Conservation (phyloP, 2,797 vertebrate species). For the Nothura maculosa region DNA sequence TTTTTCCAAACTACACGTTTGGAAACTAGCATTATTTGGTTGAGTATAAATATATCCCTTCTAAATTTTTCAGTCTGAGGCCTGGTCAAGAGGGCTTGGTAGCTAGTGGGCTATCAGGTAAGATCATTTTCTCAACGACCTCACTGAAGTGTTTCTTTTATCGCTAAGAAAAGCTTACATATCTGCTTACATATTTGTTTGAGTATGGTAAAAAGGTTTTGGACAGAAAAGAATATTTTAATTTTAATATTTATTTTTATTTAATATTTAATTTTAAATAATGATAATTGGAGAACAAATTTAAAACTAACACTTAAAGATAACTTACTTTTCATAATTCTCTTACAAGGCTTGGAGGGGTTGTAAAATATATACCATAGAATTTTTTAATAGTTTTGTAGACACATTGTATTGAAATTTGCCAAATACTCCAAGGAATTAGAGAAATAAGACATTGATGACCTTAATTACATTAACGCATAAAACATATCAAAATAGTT, state of each 20-base stretch:
- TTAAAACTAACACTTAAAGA: accelerated
- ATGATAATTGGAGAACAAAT: not conserved
- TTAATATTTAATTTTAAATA: too few relatives aligned
- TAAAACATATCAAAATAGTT: not conserved
- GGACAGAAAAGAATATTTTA: not conserved
- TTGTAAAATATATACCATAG: not conserved
- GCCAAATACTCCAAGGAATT: not conserved
- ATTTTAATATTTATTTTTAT: too few relatives aligned
- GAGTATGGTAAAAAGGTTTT: not conserved
- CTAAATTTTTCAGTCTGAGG: accelerated
- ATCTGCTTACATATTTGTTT: not conserved
- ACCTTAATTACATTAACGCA: accelerated
- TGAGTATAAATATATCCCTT: not conserved
- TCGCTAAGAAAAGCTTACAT: not conserved
- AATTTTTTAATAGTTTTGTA: not conserved
- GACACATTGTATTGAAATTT: not conserved
- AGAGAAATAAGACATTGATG: not conserved
- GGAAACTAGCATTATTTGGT: not conserved
- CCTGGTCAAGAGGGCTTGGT: not conserved
- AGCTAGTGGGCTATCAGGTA: not conserved
- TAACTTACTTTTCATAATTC: not conserved
- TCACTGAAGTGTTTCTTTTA: not conserved
- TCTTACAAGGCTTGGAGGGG: not conserved
- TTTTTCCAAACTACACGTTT: not conserved
- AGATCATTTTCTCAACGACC: not conserved